phyloP scores from a whole-genome alignment of 2,113 vertebrate genomes.

The Tauraco erythrolophus region DNA sequence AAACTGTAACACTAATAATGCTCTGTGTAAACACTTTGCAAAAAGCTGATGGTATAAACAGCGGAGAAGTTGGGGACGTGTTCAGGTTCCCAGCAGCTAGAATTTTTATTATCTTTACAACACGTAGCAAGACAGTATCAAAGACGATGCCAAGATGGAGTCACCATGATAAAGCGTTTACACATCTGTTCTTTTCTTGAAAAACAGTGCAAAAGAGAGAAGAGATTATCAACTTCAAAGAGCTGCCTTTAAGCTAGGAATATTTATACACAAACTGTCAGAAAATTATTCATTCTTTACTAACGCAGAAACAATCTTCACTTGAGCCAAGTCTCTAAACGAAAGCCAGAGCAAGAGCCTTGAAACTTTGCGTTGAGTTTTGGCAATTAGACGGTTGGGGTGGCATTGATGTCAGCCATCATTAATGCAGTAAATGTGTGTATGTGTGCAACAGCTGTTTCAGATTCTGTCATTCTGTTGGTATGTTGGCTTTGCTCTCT shows the following conservation, averaged over 20 bases:
- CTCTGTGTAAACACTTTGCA: neutral
- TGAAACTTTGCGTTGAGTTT: neutral
- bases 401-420: neutral
- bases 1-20: neutral
- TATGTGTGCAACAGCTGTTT: rapidly evolving
- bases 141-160: neutral
- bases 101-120: neutral
- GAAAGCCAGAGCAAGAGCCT: neutral
- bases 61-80: neutral
- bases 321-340: neutral
- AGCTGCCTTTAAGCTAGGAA: neutral
- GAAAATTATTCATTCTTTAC: neutral
- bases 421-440: too few relatives aligned
- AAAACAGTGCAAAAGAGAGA: neutral
- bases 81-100: neutral
- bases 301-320: neutral
- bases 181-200: neutral
- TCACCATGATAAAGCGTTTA: neutral
- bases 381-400: neutral
- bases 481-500: neutral
- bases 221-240: neutral
- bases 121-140: neutral
- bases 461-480: too few relatives aligned
- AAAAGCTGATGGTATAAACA: neutral
- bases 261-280: neutral